These are phyloP conservation scores for Fratercula arctica DNA, from an alignment of 2,797 vertebrate species.

Conservation along the genomic window DNA sequence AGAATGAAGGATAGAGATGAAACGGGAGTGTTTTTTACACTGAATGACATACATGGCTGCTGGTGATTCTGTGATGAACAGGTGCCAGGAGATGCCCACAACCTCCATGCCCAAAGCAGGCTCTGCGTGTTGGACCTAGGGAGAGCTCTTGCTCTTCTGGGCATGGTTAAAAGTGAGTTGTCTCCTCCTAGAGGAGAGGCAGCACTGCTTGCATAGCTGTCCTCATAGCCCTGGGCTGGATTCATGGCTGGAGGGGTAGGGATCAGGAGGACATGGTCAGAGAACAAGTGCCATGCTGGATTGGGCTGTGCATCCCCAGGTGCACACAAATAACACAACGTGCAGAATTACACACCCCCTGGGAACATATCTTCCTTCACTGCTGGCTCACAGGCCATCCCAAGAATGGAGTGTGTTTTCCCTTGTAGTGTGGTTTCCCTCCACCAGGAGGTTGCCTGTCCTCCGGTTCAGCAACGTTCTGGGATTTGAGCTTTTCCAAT, in stretches of 20 bases:
- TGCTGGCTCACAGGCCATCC: accelerated
- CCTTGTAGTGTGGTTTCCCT: neutral
- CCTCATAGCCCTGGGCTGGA: neutral
- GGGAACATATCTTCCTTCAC: neutral
- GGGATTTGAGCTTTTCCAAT: neutral
- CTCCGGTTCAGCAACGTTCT: accelerated
- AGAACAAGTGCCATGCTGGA: accelerated
- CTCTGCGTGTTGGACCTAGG: neutral
- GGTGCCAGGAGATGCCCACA: neutral
- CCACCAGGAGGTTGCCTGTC: neutral
- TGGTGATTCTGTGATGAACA: neutral
- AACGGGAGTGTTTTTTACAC: neutral
- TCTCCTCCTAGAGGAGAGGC: neutral
- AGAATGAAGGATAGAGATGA: neutral
- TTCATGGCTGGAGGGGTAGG: accelerated
- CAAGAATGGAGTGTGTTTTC: neutral
- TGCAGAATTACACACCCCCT: neutral
- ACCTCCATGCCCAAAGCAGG: neutral
- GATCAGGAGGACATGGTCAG: neutral
- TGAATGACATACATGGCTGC: neutral
- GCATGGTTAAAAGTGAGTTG: neutral
- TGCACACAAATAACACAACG: neutral
- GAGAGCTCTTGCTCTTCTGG: neutral
- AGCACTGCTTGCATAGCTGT: neutral
- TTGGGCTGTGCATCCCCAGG: accelerated